A percentile compares a stretch with the other conserved stretches of the same genome.
Evolutionary conservation across 2,113 vertebrate species (phyloP).

Genomic region (Ramphastos sulfuratus): DNA sequence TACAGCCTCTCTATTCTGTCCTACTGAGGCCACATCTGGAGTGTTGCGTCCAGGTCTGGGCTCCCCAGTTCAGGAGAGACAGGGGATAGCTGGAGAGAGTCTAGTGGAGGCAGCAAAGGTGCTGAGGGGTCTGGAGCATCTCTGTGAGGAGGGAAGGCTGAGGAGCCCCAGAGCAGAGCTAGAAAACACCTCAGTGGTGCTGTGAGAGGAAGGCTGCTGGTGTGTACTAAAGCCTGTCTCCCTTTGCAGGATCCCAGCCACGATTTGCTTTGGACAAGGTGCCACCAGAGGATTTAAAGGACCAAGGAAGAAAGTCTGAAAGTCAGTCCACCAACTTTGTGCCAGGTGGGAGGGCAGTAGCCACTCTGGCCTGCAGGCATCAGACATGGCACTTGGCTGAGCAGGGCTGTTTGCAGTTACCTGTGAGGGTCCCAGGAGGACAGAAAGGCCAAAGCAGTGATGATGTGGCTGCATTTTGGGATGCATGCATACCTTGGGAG

Average conservation of each 20-base stretch:
- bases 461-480: background rate
- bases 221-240: background rate
- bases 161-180: too few species aligned
- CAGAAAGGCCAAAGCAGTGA: background rate
- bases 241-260: conserved; percentile 79
- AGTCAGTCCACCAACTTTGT: background rate
- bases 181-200: background rate
- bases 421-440: background rate
- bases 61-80: too few species aligned
- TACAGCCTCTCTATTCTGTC: too few species aligned
- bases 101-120: too few species aligned
- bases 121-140: too few species aligned
- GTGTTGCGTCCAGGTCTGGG: too few species aligned
- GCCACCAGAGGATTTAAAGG: conserved; percentile 85
- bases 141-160: too few species aligned
- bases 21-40: too few species aligned
- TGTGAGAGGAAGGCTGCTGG: background rate
- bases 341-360: background rate
- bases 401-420: background rate
- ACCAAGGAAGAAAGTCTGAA: conserved; percentile 79
- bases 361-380: fast-evolving
- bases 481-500: background rate
- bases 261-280: conserved; percentile 86
- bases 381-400: fast-evolving
- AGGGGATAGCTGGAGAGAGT: too few species aligned